Conservation (phyloP, 2,113 vertebrate species). For the Shinisaurus crocodilurus region DNA sequence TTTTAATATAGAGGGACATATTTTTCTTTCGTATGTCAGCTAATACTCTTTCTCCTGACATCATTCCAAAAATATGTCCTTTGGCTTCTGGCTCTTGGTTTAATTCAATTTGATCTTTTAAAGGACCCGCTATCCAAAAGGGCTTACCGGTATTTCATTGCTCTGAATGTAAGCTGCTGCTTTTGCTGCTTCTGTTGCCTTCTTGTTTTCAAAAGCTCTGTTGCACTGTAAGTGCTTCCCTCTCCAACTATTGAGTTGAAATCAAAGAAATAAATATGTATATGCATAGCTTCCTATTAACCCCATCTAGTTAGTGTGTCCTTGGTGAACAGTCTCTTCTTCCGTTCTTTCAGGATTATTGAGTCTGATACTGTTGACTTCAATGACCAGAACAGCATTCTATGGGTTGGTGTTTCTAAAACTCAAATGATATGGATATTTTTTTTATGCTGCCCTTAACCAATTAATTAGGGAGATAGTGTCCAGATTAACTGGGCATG, state of each 20-base stretch:
- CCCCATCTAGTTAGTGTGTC: background rate
- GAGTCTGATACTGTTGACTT: background rate
- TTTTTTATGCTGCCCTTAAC: background rate
- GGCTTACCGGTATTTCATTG: background rate
- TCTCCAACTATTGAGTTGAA: conserved; percentile 18
- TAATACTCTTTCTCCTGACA: background rate
- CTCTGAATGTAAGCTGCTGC: background rate
- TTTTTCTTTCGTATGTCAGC: background rate
- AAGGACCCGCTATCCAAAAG: background rate
- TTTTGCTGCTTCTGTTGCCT: background rate
- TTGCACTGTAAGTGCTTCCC: conserved; percentile 22
- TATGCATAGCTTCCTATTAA: conserved; percentile 19
- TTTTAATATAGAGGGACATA: background rate
- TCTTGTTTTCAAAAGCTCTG: conserved; percentile 38
- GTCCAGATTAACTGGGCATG: background rate
- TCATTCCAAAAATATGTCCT: background rate
- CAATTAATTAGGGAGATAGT: background rate
- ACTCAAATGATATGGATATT: background rate
- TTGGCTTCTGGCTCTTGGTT: background rate
- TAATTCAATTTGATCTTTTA: conserved; percentile 23
- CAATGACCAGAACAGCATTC: background rate
- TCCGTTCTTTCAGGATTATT: background rate
- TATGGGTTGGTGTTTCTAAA: background rate
- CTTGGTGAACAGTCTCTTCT: background rate
- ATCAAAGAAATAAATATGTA: conserved; percentile 12